Evolutionary conservation across 2,888 invertebrate species (phyloP).

Genomic region (Sympetrum striolatum): DNA sequence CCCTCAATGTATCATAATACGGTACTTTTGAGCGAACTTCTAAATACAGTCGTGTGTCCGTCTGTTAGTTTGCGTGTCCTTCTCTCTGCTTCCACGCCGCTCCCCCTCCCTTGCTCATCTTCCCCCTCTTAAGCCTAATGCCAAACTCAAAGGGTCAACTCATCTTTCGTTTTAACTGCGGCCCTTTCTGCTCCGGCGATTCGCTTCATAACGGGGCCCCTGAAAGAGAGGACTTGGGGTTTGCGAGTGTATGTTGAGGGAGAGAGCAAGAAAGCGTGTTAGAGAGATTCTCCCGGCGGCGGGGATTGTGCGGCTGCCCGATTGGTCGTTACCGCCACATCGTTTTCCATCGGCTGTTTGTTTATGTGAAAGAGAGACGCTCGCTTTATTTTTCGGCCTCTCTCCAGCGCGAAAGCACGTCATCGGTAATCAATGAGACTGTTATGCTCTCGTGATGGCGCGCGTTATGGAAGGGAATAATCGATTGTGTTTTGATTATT

Average conservation of each 20-base stretch:
- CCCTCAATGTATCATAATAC: too few species aligned
- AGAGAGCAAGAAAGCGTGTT: background rate
- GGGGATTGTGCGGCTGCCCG: background rate
- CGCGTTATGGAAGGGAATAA: constrained; percentile 34
- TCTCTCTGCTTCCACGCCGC: too few species aligned
- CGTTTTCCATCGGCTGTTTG: background rate
- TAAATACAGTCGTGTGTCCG: too few species aligned
- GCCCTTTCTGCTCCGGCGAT: background rate
- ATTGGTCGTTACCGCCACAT: background rate
- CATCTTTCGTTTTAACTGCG: background rate
- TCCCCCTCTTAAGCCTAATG: background rate
- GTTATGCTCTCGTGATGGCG: constrained; percentile 6
- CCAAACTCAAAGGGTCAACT: background rate
- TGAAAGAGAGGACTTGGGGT: too few species aligned
- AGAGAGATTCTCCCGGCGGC: background rate
- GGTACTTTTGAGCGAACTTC: too few species aligned
- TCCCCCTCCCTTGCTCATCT: too few species aligned
- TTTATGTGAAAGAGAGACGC: background rate
- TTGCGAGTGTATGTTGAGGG: background rate
- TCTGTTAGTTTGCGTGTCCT: too few species aligned
- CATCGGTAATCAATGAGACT: constrained; percentile 28
- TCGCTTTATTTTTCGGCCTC: background rate
- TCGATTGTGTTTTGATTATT: constrained; percentile 22
- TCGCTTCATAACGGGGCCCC: background rate
- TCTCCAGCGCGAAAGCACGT: background rate